Base-by-base conservation (phyloP, 2,888 invertebrate genomes). In the Calliphora vomitoria region DNA sequence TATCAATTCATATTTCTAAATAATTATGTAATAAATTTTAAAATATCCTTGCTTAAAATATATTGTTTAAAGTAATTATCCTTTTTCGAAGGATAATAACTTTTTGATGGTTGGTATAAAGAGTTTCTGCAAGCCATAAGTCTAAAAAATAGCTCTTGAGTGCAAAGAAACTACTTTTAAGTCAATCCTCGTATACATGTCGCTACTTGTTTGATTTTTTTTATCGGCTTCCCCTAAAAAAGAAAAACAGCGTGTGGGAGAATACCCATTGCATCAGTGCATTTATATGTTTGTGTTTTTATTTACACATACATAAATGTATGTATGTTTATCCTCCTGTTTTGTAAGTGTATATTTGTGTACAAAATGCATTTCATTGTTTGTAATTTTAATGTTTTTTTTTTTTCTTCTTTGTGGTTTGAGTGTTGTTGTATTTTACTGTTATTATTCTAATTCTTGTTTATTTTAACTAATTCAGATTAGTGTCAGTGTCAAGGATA, bases 401-500 rank as follows among this genome's bases (percentile, higher is more conserved):
- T 71, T 35, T 68, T 58, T 38, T 44, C 18, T 41, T 62, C 25
- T 47, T 50, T 84, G 82, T 58, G 85, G 84, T 85, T 79, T 75
- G 82, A 35, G 60, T 66, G 60, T 64, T 87, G 82, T 79, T 82
- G 68, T 82, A 69, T 53, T 85, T 85, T 85, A 85, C 53, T 85
- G 58, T 87, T 87, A 85, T 87, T 85, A 85, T 75, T 82, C 82
- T 85, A 87, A 87, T 85, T 64, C 84, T 79, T 87, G 84, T 87
- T 85, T 82, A 82, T 75, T 81, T 85, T 74, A 15, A 66, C 81
- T 87, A 82, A 85, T 87, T 69, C 82, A 68, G 87, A 87, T 87
- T 87, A 87, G 85, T 87, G 87, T 87, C 87, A 87, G 74, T 87
- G 87, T 85, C 84, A 87, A 87, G 86, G 86, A 87, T 87, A 87